A percentile compares a stretch with the other conserved stretches of the same genome.
phyloP scores from a whole-genome alignment of 2,113 vertebrate genomes.

The Eretmochelys imbricata region DNA sequence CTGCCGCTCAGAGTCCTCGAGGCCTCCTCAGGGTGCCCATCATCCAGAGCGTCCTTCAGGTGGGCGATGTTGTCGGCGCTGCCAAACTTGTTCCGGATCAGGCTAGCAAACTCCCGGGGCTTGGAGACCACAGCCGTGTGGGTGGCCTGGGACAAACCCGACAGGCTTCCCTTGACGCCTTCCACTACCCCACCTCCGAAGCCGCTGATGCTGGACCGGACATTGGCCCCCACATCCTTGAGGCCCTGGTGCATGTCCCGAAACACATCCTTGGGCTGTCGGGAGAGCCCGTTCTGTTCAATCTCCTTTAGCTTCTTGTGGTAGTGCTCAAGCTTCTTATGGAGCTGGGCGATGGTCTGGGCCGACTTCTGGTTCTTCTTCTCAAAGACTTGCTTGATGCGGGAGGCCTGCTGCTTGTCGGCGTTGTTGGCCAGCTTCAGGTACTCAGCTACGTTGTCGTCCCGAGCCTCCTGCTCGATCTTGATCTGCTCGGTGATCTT shows the following conservation, averaged over 20 bases:
- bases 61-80: constrained; percentile 97
- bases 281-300: constrained; percentile 95
- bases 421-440: constrained; percentile 98
- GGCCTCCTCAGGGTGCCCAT: constrained; percentile 87
- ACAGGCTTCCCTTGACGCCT: constrained; percentile 94
- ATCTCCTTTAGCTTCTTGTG: constrained; percentile 97
- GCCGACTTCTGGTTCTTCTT: constrained; percentile 99
- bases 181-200: constrained; percentile 96
- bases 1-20: constrained; percentile 92
- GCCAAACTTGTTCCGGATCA: constrained; percentile 98
- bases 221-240: constrained; percentile 95
- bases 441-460: constrained; percentile 98
- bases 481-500: constrained; percentile 99
- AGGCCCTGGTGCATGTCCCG: constrained; percentile 98
- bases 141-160: constrained; percentile 89
- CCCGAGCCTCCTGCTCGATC: constrained; percentile 96
- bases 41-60: constrained; percentile 93
- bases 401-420: constrained; percentile 94
- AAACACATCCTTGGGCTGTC: constrained; percentile 97
- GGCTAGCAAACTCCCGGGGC: constrained; percentile 95
- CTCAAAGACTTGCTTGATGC: constrained; percentile 99
- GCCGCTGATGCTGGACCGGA: constrained; percentile 96
- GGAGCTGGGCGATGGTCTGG: constrained; percentile 95
- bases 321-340: constrained; percentile 98
- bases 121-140: constrained; percentile 96